Conservation (phyloP, 2,113 vertebrate species). For the Spea multiplicata region DNA sequence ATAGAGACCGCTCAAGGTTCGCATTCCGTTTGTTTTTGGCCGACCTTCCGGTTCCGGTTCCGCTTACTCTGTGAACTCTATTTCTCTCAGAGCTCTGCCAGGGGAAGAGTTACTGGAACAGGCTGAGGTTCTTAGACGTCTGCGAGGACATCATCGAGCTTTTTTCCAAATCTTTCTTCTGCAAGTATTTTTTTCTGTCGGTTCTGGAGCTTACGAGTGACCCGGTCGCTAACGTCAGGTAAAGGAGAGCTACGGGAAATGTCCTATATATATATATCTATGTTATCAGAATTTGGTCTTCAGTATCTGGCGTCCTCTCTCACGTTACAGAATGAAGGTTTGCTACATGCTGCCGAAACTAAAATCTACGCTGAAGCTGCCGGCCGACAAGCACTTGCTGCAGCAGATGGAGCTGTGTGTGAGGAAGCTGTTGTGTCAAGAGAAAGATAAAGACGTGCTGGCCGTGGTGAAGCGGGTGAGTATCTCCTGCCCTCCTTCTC, state of each 20-base stretch:
- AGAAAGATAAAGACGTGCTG: conserved; percentile 92
- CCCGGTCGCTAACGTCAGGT: conserved; percentile 95
- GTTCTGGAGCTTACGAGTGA: conserved; percentile 88
- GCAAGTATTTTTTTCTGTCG: conserved; percentile 87
- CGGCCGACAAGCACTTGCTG: conserved; percentile 85
- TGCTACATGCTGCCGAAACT: conserved; percentile 86
- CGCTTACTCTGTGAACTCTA: neutral
- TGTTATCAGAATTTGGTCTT: too few species aligned
- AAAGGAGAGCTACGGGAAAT: conserved; percentile 26
- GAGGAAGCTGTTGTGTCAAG: conserved; percentile 85
- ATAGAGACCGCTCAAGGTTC: too few species aligned
- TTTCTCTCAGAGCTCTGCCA: conserved; percentile 80
- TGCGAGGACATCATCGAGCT: conserved; percentile 91
- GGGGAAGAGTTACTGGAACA: conserved; percentile 93
- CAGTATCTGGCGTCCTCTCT: neutral
- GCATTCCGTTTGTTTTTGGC: too few species aligned
- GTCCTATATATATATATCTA: too few species aligned
- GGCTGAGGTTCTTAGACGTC: conserved; percentile 88
- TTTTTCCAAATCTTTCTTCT: conserved; percentile 94
- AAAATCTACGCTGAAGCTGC: conserved; percentile 83
- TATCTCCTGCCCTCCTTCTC: neutral
- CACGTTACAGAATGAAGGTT: conserved; percentile 74
- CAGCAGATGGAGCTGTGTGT: conserved; percentile 90
- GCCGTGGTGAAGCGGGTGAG: conserved; percentile 84
- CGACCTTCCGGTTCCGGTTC: neutral